A percentile compares a stretch with the other conserved stretches of the same genome.
Conservation (phyloP, 2,797 vertebrate genomes). For the Mus minutoides region DNA sequence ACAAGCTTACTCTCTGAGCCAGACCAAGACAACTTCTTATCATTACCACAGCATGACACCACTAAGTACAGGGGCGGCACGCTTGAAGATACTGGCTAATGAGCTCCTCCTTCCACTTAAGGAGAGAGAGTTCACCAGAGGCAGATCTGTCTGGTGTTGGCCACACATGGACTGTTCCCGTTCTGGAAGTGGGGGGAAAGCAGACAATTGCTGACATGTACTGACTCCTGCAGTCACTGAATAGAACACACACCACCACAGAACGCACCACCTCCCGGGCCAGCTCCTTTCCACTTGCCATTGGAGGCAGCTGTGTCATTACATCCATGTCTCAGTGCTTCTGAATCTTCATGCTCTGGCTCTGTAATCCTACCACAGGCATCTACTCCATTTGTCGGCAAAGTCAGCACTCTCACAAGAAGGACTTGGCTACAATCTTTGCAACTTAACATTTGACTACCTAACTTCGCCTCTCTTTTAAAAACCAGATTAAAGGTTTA, state of each 20-base stretch:
- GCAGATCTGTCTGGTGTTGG: background rate
- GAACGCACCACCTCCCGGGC: background rate
- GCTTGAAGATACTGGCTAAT: background rate
- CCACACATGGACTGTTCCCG: background rate
- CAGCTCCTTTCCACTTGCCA: background rate
- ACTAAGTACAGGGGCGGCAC: too few relatives aligned
- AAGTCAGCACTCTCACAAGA: background rate
- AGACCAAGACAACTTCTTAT: background rate
- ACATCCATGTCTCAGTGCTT: background rate
- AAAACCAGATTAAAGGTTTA: background rate
- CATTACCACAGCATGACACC: background rate
- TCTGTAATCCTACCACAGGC: background rate
- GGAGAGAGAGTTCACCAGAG: background rate
- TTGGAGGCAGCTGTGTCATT: background rate
- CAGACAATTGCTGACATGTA: rapidly evolving
- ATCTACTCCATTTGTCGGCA: background rate
- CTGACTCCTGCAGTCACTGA: background rate
- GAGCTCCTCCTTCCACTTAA: background rate
- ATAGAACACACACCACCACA: rapidly evolving
- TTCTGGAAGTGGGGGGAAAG: background rate
- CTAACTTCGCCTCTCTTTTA: constrained; percentile 54
- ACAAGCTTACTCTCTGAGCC: background rate
- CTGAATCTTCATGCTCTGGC: background rate
- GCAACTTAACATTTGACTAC: constrained; percentile 52
- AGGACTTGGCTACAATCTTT: constrained; percentile 3